Percentiles rank a stretch among this genome's conserved stretches.
phyloP scores from a whole-genome alignment of 2,113 vertebrate genomes.

The Rhinichthys klamathensis region DNA sequence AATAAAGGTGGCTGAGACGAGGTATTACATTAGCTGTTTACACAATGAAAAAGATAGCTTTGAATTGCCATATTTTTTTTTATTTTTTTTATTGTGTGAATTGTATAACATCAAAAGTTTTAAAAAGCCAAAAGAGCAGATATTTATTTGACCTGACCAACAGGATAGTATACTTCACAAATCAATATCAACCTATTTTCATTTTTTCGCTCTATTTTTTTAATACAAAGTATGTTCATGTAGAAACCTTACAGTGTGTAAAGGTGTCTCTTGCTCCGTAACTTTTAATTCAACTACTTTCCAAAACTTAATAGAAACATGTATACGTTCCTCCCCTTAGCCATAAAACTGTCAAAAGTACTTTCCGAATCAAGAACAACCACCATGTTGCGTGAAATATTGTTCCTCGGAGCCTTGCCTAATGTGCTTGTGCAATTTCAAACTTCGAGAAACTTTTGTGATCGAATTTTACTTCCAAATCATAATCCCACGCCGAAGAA shows the following conservation, averaged over 20 bases:
- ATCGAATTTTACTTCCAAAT: slow-evolving; percentile 39
- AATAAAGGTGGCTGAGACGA: neutral
- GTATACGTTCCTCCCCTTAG: slow-evolving; percentile 11
- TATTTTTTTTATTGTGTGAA: neutral
- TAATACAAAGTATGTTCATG: neutral
- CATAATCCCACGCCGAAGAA: slow-evolving; percentile 38
- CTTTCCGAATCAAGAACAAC: slow-evolving; percentile 37
- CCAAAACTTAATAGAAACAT: slow-evolving; percentile 38
- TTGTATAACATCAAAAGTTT: neutral
- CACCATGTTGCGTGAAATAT: slow-evolving; percentile 24
- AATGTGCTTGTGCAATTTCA: slow-evolving; percentile 41
- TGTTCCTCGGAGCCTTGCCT: slow-evolving; percentile 31
- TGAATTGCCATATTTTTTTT: neutral
- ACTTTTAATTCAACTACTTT: slow-evolving; percentile 37
- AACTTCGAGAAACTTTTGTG: slow-evolving; percentile 44
- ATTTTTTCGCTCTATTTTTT: neutral
- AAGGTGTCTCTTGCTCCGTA: slow-evolving; percentile 6
- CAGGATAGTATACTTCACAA: neutral
- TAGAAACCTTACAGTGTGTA: neutral
- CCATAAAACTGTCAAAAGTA: slow-evolving; percentile 33
- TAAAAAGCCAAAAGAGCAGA: neutral
- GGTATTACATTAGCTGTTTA: neutral
- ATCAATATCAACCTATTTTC: slow-evolving; percentile 3
- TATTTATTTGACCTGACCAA: neutral
- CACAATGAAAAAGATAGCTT: neutral